Percentiles rank a stretch among this genome's conserved stretches.
Conservation (phyloP, 2,113 vertebrate genomes). For the Tupaia tana region DNA sequence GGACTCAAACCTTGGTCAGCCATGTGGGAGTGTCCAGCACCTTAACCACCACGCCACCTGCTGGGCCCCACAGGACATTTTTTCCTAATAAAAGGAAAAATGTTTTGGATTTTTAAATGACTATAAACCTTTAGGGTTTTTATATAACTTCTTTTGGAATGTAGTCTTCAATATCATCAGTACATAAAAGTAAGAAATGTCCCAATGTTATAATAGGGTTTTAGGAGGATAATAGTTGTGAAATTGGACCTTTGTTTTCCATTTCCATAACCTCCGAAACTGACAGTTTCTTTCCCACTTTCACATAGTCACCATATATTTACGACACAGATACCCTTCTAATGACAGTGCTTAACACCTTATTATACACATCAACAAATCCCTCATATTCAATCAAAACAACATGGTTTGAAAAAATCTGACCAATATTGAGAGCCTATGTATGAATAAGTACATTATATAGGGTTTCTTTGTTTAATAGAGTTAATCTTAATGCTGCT, state of each 20-base stretch:
- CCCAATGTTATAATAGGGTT: neutral
- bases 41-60: too few species aligned
- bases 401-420: neutral
- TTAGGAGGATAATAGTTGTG: neutral
- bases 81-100: neutral
- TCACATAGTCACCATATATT: neutral
- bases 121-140: neutral
- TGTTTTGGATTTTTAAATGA: neutral
- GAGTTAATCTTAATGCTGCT: neutral
- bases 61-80: too few species aligned
- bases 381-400: neutral
- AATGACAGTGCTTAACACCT: neutral
- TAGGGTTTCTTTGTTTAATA: neutral
- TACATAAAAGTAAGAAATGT: neutral
- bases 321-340: fast-evolving
- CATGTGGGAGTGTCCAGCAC: too few species aligned
- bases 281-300: neutral
- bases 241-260: neutral
- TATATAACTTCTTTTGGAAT: neutral
- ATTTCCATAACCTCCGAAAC: neutral
- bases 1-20: too few species aligned
- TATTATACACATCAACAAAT: neutral
- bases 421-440: neutral
- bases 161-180: neutral
- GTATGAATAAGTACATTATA: neutral